Conservation (phyloP, 2,888 invertebrate species). For the Vanessa cardui region DNA sequence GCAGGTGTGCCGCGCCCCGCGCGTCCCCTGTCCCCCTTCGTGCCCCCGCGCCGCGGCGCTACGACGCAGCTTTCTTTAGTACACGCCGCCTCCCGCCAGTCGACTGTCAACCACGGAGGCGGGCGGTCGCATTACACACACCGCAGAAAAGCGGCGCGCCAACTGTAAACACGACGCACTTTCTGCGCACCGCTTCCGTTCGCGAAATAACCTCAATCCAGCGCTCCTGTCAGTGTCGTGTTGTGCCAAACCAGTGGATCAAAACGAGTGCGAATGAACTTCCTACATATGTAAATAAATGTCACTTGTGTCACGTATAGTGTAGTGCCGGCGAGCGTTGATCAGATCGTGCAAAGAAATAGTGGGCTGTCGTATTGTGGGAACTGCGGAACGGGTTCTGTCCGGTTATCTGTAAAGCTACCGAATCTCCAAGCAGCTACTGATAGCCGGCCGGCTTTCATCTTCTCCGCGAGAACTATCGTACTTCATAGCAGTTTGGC, state of each 20-base stretch:
- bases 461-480: constrained; percentile 53
- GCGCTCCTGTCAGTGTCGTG: constrained; percentile 68
- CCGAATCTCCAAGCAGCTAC: constrained; percentile 64
- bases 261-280: constrained; percentile 64
- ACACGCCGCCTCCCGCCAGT: constrained; percentile 67
- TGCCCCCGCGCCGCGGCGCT: constrained; percentile 52
- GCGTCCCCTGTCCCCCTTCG: constrained; percentile 48
- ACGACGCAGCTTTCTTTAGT: constrained; percentile 57
- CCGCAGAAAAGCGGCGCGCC: constrained; percentile 65
- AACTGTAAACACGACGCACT: constrained; percentile 80
- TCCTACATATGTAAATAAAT: constrained; percentile 73
- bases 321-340: constrained; percentile 68
- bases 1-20: constrained; percentile 71
- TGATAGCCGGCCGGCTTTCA: constrained; percentile 59
- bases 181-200: constrained; percentile 72
- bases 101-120: constrained; percentile 72
- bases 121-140: constrained; percentile 52
- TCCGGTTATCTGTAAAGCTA: constrained; percentile 60
- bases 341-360: constrained; percentile 69
- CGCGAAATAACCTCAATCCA: constrained; percentile 71
- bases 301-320: constrained; percentile 66
- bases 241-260: constrained; percentile 74
- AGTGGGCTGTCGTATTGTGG: constrained; percentile 65
- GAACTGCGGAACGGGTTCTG: constrained; percentile 66
- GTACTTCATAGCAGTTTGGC: constrained; percentile 39